Evolutionary conservation across 2,113 vertebrate species (phyloP).

Genomic region (Calidris pygmaea): DNA sequence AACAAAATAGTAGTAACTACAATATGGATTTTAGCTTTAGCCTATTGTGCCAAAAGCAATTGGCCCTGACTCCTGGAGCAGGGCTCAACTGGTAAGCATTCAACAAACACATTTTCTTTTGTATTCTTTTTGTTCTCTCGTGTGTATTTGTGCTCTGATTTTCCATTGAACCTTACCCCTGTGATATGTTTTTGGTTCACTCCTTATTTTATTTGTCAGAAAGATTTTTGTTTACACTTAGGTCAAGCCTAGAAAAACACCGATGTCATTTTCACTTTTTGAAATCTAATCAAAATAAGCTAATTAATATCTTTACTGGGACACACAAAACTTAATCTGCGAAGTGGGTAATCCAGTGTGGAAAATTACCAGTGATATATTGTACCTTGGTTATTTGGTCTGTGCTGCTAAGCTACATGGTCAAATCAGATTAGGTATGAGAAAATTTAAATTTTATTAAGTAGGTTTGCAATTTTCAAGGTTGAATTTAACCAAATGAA

Average conservation of each 20-base stretch:
- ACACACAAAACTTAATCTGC: neutral
- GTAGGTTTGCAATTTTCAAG: neutral
- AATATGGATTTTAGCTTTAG: neutral
- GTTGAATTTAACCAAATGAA: neutral
- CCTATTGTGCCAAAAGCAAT: neutral
- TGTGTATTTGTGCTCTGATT: neutral
- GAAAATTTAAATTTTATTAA: neutral
- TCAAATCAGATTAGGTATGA: neutral
- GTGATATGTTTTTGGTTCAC: neutral
- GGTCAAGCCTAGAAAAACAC: neutral
- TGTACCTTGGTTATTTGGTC: neutral
- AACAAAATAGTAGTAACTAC: neutral
- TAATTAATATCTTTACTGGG: neutral
- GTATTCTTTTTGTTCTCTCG: neutral
- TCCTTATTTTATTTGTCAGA: neutral
- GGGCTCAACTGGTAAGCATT: neutral
- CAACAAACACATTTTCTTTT: neutral
- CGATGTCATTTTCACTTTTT: neutral
- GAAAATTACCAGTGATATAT: neutral
- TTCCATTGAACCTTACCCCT: neutral
- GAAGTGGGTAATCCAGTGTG: neutral
- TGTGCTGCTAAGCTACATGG: fast-evolving
- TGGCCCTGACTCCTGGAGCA: neutral
- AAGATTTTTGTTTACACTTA: neutral
- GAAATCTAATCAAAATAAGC: neutral